Base-by-base conservation (phyloP, 2,797 vertebrate species). In the Myiotriccus ornatus region DNA sequence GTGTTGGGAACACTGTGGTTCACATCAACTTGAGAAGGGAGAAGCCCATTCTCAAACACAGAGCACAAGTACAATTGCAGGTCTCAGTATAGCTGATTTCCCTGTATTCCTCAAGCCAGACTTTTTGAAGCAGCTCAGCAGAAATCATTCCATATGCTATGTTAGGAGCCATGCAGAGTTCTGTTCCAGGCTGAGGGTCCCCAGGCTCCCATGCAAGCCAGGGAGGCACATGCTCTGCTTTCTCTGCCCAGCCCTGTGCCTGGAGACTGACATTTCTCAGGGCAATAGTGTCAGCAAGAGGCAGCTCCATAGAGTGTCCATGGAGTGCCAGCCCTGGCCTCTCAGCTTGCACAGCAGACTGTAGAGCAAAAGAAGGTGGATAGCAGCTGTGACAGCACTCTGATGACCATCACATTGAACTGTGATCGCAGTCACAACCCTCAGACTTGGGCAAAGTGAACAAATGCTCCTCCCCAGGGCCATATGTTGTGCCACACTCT, bases 351-450 rank as follows among this genome's bases (percentile, higher is more conserved):
- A 55, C 2, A 16, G 43, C 70, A 60, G n/a, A 50, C 46, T 80
- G 35, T 2, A 32, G 60, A 63, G 77, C 34, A 65, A 34, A 60
- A 25, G 1, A 55, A 49, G 63, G 89, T 22, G 57, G 60, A 25
- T 19, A 60, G 92, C 78, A 95, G 15, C 32, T 3, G 59, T 85
- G 83, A 89, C 85, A 95, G 62, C 79, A 91, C 64, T 94, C 85
- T 93, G 95, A n/a, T 50, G 79, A 79, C 80, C 84, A 67, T 81
- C 82, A 52, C 37, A 78, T 94, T 96, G 83, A 94, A 84, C 83
- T 63, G 55, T 70, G 95, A 68, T 96, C 94, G 75, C 63, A 86
- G 95, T 95, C 93, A 83, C 80, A 94, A 69, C 78, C 78, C 91
- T 92, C 19, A 24, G 92, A 81, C 82, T 92, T 43, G 14, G 84